These are phyloP conservation scores for Erebia palarica DNA, from an alignment of 2,888 invertebrate genomes.

Conservation along the genomic window DNA sequence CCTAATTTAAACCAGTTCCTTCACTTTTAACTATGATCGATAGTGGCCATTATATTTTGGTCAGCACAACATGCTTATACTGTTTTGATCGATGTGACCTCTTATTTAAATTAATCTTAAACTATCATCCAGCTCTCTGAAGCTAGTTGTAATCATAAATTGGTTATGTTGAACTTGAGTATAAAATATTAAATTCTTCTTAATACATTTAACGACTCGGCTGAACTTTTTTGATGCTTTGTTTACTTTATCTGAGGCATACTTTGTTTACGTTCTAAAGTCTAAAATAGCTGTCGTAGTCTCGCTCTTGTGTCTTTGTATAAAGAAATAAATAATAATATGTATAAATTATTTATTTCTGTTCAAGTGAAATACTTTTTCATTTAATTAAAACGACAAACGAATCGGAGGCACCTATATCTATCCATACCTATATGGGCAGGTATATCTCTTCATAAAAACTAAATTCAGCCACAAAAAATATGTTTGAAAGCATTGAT, in stretches of 20 bases:
- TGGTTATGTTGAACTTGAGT: too few relatives aligned
- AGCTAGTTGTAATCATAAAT: not conserved
- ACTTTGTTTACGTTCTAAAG: too few relatives aligned
- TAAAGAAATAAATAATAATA: not conserved
- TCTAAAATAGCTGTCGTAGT: not conserved
- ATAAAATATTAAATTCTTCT: too few relatives aligned
- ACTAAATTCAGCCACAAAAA: not conserved
- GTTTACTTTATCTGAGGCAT: too few relatives aligned
- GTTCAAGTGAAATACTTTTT: too few relatives aligned
- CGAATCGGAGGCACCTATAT: not conserved
- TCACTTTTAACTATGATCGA: constrained; percentile 2
- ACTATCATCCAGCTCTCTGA: not conserved
- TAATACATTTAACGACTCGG: too few relatives aligned
- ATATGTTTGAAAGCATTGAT: not conserved
- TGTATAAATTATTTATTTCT: too few relatives aligned
- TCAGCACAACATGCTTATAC: not conserved
- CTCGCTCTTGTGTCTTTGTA: not conserved
- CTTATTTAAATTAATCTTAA: constrained; percentile 1
- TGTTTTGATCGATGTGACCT: not conserved
- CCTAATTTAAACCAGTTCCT: constrained; percentile 11
- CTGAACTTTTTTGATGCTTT: too few relatives aligned
- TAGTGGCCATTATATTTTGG: constrained; percentile 8
- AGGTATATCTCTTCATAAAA: not conserved
- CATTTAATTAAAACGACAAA: not conserved
- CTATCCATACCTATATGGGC: too few relatives aligned